Base-by-base conservation (phyloP, 2,113 vertebrate genomes). In the Pachycephala philippinensis region DNA sequence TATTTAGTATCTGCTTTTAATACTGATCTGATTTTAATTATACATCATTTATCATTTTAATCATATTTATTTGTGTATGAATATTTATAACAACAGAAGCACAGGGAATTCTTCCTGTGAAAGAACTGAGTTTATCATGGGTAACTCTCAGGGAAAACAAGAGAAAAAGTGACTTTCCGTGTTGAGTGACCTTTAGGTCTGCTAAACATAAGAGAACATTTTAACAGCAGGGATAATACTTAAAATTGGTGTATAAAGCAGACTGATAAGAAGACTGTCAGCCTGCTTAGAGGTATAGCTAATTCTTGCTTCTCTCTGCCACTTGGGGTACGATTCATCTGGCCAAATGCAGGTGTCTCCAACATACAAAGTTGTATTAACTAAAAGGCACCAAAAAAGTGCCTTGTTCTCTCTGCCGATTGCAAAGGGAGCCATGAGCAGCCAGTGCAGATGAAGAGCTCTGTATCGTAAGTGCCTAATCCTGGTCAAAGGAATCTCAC, bases 11-110 rank as follows among this genome's bases (percentile, higher is more conserved):
- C 72, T 87, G 27, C 2, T 89, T 97, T 87, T 50, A 94, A 81
- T 53, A 64, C 22, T 75, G 40, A 52, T 92, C 76, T 75, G 71
- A 84, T 89, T 88, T 90, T 93, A 90, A 89, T 93, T 81, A 81
- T 70, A n/a, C 47, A 47, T 47, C 0, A 59, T 88, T 94, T 94
- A 74, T 74, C 24, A 92, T 68, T 90, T 64, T 81, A 90, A 95
- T 92, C 17, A 28, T 81, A 63, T 77, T 81, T 95, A 77, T 77
- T 90, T 96, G 24, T 50, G 35, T 70, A 66, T 66, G 69, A 92
- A 84, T 95, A 91, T 92, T 93, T 88, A 89, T 82, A 95, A 53
- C 37, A 90, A 59, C 53, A 74, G 64, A 45, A 87, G 33, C 60
- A 90, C 11, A 44, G 57, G 72, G 61, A 89, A 89, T 84, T 90